Evolutionary conservation across 2,888 invertebrate species (phyloP), one percentile per base, ranked within the genome.

Genomic region (Hetaerina titia): DNA sequence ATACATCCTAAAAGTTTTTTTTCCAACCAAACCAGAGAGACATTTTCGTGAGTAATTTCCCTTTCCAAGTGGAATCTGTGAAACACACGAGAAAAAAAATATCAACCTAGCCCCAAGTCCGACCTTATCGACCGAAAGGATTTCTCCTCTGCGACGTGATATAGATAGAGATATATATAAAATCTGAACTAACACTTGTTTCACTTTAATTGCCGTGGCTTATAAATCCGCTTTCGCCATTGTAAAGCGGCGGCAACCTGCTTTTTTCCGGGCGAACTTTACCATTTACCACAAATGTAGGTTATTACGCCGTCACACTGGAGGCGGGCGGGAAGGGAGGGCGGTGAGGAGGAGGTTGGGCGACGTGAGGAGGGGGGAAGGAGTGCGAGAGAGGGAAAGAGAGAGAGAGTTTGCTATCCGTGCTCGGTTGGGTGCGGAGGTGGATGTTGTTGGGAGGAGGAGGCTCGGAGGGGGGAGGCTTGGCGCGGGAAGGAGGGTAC

Each of bases 261-360:
- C 57, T 92, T 92, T 92, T 92, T 92, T 74, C 92, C 64, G 92
- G 69, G 22, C 92, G 92, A 92, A 92, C 92, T 92, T 92, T 92
- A 92, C 92, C 92, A 92, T 92, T 92, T 92, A 92, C 56, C 92
- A 69, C 92, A 92, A 74, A 92, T 92, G 74, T 92, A 92, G 92
- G 92, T 92, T 92, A 92, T 92, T 92, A 92, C 92, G 92, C 69
- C 45, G 89, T 58, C 81, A 81, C 81, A 31, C 69, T 69, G 69
- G 8, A 2, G 69, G 69, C 69, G 17, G 69, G 69, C 22, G 56
- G 22, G 89, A 6, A 22, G n/a, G 89, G 89, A 58, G 81, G 9
- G 9, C 6, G n/a, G 81, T 7, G 57, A 2, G 89, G 17, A 2
- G 45, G 11, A 31, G 90, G 31, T 9, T 17, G 31, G 90, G 17